A percentile compares a stretch with the other conserved stretches of the same genome.
Conservation (phyloP, 2,888 invertebrate genomes). For the Pardosa pseudoannulata region DNA sequence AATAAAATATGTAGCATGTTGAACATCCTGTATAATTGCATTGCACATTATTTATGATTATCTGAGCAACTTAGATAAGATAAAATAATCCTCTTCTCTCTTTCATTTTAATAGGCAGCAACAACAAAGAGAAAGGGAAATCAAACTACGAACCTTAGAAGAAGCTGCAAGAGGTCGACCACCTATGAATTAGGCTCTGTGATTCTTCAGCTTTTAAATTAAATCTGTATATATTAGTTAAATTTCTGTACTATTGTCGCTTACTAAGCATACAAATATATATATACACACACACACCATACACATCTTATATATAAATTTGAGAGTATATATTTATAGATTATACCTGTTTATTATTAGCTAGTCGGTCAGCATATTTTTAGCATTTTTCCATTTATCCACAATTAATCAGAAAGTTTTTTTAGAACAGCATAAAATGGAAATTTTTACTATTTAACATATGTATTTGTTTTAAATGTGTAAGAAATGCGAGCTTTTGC, state of each 20-base stretch:
- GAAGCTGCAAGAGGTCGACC: conserved; percentile 87
- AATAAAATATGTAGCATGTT: no score
- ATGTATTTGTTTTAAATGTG: no score
- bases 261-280: neutral
- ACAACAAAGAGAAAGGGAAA: conserved; percentile 87
- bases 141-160: conserved; percentile 90
- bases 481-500: no score
- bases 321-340: conserved; percentile 29
- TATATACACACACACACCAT: neutral
- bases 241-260: neutral
- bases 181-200: conserved; percentile 61
- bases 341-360: conserved; percentile 18
- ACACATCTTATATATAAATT: neutral
- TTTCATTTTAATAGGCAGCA: conserved; percentile 82
- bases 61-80: no score
- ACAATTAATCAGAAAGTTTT: no score
- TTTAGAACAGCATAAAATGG: no score
- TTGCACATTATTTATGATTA: no score
- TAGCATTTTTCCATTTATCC: no score
- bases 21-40: no score
- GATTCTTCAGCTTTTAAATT: conserved; percentile 5
- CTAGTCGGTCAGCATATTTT: conserved; percentile 44
- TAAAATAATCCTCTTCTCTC: no score
- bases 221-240: conserved; percentile 44
- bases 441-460: no score